Base-by-base conservation (phyloP, 2,797 vertebrate genomes). In the Sebastes oblongus region DNA sequence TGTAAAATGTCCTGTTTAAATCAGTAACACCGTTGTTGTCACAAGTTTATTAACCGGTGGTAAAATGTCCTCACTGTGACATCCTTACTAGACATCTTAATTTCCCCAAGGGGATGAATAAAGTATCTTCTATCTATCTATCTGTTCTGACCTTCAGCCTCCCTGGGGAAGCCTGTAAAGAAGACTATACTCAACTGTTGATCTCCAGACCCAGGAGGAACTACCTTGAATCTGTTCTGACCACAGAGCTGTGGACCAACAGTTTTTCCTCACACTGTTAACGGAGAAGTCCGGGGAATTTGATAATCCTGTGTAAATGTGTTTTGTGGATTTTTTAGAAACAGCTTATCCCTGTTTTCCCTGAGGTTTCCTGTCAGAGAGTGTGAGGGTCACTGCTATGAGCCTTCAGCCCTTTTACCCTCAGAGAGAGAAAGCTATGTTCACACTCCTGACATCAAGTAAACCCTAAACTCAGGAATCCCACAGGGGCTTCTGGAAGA, bases 241-340 rank as follows among this genome's bases (percentile, higher is more conserved):
- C 66, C 69, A 50, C 58, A 67, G 61, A 71, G 82, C 69, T 59
- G 78, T 11, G 29, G 74, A 81, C 77, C 75, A 46, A 58, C 67
- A 72, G 71, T 62, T 83, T 75, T 55, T 66, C 77, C 62, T 81
- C 46, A 22, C 65, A 69, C 55, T 83, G 87, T 92, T 85, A 89
- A 78, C 68, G 36, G 36, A 59, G 65, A 74, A 54, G 73, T 72
- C 80, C 32, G 13, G 89, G 86, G 88, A 88, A 79, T 89, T 80
- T 77, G 36, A 82, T 91, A 89, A 92, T 88, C 89, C 87, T 66
- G 65, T 73, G 73, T 86, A 86, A 88, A 87, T 88, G 85, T 89
- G 86, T 92, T 93, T 90, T 89, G 85, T 87, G 86, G 88, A 85
- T 91, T 85, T 86, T 91, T 92, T 86, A 67, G 85, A 73, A 72